phyloP scores from a whole-genome alignment of 2,888 invertebrate genomes.

The Acanthopleura granulata region DNA sequence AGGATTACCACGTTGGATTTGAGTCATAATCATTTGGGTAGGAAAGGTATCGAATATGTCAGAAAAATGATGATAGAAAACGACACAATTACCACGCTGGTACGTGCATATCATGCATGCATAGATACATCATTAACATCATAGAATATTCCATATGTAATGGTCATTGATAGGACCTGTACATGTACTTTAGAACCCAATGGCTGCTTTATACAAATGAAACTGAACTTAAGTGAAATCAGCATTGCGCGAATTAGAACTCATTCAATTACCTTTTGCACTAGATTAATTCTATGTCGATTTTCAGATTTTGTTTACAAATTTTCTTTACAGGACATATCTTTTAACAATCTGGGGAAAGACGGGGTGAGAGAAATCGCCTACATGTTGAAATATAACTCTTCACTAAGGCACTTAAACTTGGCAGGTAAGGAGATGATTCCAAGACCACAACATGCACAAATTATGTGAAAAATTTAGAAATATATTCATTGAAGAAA shows the following conservation, averaged over 20 bases:
- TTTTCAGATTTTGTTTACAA: too few species aligned
- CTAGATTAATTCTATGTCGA: too few species aligned
- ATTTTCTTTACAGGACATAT: constrained; percentile 47
- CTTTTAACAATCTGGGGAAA: constrained; percentile 51
- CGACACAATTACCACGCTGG: constrained; percentile 54
- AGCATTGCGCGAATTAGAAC: too few species aligned
- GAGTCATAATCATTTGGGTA: constrained; percentile 54
- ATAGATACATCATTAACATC: too few species aligned
- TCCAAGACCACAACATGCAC: too few species aligned
- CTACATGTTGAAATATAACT: constrained; percentile 49
- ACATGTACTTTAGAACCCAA: not conserved
- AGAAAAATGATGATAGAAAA: constrained; percentile 64
- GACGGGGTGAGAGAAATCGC: constrained; percentile 47
- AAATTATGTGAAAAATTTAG: too few species aligned
- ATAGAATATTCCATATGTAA: too few species aligned
- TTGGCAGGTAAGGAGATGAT: constrained; percentile 45
- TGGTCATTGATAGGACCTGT: too few species aligned
- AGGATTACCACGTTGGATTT: constrained; percentile 53
- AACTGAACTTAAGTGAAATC: too few species aligned
- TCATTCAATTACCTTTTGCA: too few species aligned
- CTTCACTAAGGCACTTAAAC: constrained; percentile 41
- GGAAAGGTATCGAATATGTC: constrained; percentile 50
- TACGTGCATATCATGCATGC: constrained; percentile 31
- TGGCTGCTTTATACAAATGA: too few species aligned
- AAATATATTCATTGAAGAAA: too few species aligned